A percentile compares a stretch with the other conserved stretches of the same genome.
Conservation (phyloP, 2,113 vertebrate species). For the Cyphomyrus plagiostoma region DNA sequence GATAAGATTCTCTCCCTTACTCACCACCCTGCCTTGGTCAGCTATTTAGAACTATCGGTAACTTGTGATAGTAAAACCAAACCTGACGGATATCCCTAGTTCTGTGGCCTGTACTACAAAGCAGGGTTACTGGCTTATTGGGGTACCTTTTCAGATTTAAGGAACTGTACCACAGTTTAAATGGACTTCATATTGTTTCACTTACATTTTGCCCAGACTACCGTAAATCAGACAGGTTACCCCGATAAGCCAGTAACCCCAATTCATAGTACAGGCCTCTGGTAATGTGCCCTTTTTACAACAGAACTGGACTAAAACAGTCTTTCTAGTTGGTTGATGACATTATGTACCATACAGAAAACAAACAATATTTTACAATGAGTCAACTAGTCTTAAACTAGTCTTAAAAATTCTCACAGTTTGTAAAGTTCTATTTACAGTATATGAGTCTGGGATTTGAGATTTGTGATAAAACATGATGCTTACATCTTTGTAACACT, state of each 20-base stretch:
- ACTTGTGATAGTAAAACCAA: background rate
- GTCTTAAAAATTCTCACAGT: background rate
- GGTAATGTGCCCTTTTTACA: background rate
- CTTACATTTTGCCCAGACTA: no score
- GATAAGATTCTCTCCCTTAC: background rate
- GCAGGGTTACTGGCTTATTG: no score
- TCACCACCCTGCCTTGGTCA: background rate
- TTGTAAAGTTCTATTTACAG: background rate
- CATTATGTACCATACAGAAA: background rate
- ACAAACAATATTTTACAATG: background rate
- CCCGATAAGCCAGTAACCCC: no score
- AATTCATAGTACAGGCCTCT: background rate
- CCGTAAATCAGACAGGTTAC: no score
- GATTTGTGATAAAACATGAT: background rate
- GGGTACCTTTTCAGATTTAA: no score
- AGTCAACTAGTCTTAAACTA: background rate
- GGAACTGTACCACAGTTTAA: no score
- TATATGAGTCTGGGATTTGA: background rate
- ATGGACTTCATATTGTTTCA: no score
- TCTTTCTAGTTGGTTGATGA: background rate
- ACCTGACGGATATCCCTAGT: background rate
- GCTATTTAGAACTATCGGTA: background rate
- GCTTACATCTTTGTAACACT: conserved; percentile 28
- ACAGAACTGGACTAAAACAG: background rate
- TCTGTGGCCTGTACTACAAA: background rate